These are phyloP conservation scores for Patiria miniata DNA, from an alignment of 35 echinoderm and acorn worm species.

Conservation along the genomic window DNA sequence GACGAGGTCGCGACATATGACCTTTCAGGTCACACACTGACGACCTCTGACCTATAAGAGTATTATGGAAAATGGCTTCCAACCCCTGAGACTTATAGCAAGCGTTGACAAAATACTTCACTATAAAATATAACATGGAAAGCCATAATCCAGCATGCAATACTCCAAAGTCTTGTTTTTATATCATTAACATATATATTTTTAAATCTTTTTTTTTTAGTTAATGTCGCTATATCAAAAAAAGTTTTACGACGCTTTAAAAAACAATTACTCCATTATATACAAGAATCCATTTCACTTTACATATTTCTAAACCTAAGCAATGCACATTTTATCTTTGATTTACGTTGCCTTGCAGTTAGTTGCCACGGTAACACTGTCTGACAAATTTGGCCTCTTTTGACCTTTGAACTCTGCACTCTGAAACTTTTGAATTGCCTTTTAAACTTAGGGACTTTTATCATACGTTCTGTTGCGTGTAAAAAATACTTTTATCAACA, in stretches of 20 bases:
- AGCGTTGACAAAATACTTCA: conserved; percentile 7
- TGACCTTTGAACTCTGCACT: background rate
- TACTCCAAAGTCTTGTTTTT: background rate
- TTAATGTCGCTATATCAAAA: conserved; percentile 18
- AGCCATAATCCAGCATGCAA: conserved; percentile 7
- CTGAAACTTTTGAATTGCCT: background rate
- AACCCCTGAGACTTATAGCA: conserved; percentile 27
- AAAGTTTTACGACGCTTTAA: background rate
- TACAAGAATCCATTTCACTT: background rate
- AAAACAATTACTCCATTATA: background rate
- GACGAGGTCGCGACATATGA: no score
- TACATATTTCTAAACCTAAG: background rate
- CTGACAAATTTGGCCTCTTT: background rate
- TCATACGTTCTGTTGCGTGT: background rate
- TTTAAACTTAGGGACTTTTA: background rate
- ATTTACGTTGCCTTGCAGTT: background rate
- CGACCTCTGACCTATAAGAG: conserved; percentile 9
- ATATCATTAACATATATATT: no score
- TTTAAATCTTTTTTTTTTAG: background rate
- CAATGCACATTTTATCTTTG: background rate
- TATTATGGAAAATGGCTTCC: conserved; percentile 4
- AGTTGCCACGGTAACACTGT: background rate
- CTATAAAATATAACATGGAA: conserved; percentile 27
- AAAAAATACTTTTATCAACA: background rate
- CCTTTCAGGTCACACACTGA: background rate